phyloP scores from a whole-genome alignment of 2,113 vertebrate genomes.

The Vanacampus margaritifer region DNA sequence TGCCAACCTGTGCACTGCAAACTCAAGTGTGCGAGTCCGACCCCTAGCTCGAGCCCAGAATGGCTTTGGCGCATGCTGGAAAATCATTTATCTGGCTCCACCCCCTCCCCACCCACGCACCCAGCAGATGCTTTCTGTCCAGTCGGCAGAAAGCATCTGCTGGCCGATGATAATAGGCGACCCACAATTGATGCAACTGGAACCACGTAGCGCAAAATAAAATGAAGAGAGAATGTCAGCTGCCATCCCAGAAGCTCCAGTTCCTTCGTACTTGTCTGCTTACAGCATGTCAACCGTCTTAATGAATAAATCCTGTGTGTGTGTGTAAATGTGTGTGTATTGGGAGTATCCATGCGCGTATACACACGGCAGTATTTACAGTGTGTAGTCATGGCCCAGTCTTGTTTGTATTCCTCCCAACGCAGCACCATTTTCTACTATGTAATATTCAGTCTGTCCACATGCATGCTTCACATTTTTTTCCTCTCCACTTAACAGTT shows the following conservation, averaged over 20 bases:
- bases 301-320: constrained; percentile 48
- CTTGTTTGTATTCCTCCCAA: constrained; percentile 10
- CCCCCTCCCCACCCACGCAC: constrained; percentile 37
- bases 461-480: not conserved
- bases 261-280: constrained; percentile 50
- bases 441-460: not conserved
- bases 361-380: not conserved
- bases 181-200: constrained; percentile 60
- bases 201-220: constrained; percentile 60
- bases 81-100: constrained; percentile 62
- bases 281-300: constrained; percentile 51
- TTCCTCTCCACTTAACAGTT: not conserved
- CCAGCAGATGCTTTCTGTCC: constrained; percentile 69
- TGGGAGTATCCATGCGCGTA: too few species aligned
- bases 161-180: constrained; percentile 70
- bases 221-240: constrained; percentile 57
- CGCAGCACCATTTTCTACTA: not conserved
- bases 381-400: not conserved
- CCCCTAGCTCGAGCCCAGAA: constrained; percentile 58
- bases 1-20: constrained; percentile 10
- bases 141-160: constrained; percentile 76
- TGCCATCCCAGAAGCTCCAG: constrained; percentile 52
- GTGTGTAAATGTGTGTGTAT: constrained; percentile 8
- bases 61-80: constrained; percentile 42
- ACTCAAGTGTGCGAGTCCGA: constrained; percentile 1